Evolutionary conservation across 2,888 invertebrate genomes (phyloP).

Genomic region (Helobdella robusta): DNA sequence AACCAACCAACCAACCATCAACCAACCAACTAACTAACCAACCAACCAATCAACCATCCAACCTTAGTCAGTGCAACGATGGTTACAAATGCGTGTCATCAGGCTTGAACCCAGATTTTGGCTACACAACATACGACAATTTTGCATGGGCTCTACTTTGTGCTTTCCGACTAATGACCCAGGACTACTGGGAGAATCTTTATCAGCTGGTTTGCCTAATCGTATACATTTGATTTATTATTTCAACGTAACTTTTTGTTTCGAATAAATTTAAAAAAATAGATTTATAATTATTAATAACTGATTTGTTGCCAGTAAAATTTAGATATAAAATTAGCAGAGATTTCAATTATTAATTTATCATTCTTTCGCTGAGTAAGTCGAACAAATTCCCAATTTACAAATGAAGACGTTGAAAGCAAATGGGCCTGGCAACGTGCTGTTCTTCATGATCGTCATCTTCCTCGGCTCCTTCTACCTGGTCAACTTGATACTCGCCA

Average conservation of each 20-base stretch:
- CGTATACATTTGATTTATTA: neutral
- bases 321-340: too few species aligned
- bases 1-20: neutral
- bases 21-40: neutral
- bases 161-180: constrained; percentile 95
- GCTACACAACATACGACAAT: constrained; percentile 93
- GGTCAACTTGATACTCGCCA: constrained; percentile 96
- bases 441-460: constrained; percentile 96
- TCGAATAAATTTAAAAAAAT: too few species aligned
- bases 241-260: too few species aligned
- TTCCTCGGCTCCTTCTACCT: constrained; percentile 97
- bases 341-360: too few species aligned
- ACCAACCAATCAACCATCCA: neutral
- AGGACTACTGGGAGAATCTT: constrained; percentile 96
- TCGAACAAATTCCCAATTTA: too few species aligned
- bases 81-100: constrained; percentile 82
- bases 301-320: too few species aligned
- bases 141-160: constrained; percentile 94
- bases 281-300: too few species aligned
- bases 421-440: constrained; percentile 92
- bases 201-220: constrained; percentile 72
- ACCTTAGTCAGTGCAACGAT: constrained; percentile 33
- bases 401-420: constrained; percentile 76
- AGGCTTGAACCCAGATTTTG: constrained; percentile 87
- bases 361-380: too few species aligned